Conservation (phyloP, 2,113 vertebrate genomes). For the Xiphias gladius region DNA sequence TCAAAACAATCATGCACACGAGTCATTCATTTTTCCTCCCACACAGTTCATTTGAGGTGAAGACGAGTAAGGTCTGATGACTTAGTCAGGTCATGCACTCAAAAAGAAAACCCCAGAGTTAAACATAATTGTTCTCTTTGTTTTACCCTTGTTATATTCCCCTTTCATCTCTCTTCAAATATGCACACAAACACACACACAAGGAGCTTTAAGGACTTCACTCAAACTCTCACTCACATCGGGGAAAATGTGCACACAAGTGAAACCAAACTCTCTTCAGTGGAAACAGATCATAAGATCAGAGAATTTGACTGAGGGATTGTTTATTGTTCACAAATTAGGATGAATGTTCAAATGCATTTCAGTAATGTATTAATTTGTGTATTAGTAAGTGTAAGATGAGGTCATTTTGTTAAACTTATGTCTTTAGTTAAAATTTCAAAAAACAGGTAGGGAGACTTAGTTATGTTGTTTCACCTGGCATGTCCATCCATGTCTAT, state of each 20-base stretch:
- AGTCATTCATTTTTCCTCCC: conserved; percentile 62
- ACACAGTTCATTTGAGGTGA: conserved; percentile 63
- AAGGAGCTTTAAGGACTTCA: not conserved
- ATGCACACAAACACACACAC: not conserved
- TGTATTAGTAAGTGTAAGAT: not conserved
- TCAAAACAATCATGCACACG: conserved; percentile 49
- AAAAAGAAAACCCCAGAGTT: conserved; percentile 34
- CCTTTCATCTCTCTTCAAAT: conserved; percentile 23
- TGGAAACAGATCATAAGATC: not conserved
- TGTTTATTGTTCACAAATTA: conserved; percentile 7
- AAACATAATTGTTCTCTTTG: conserved; percentile 29
- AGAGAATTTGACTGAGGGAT: not conserved
- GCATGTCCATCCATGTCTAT: not conserved
- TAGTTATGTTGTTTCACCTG: too few relatives aligned
- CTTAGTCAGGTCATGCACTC: conserved; percentile 41
- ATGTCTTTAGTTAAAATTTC: too few relatives aligned
- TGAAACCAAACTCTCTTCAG: not conserved
- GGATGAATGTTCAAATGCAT: not conserved
- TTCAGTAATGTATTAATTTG: not conserved
- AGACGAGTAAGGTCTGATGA: conserved; percentile 36
- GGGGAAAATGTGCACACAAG: conserved; percentile 1
- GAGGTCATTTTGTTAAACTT: not conserved
- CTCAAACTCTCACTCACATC: conserved; percentile 5
- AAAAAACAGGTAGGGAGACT: too few relatives aligned
- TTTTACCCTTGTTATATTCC: conserved; percentile 20